Conservation (phyloP, 2,797 vertebrate species). For the Saxicola maurus region DNA sequence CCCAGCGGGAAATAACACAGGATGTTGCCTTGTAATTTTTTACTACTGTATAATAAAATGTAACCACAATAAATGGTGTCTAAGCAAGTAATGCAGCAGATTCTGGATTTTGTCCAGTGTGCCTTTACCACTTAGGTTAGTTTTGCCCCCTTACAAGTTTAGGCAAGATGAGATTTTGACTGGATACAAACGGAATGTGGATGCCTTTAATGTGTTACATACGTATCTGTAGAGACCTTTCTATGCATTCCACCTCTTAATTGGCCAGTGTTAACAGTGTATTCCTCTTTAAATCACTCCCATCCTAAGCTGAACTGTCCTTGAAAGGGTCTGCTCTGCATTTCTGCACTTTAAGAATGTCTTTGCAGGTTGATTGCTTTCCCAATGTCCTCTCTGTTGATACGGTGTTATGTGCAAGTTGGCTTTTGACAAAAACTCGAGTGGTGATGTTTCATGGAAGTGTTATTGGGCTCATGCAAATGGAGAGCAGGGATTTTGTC, state of each 20-base stretch:
- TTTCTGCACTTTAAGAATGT: background rate
- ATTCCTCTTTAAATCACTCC: background rate
- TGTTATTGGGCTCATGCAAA: background rate
- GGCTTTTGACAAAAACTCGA: background rate
- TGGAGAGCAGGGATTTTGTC: background rate
- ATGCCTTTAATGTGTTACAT: background rate
- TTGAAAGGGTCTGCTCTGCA: background rate
- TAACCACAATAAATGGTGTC: conserved; percentile 66
- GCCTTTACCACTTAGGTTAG: conserved; percentile 41
- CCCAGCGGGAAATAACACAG: conserved; percentile 62
- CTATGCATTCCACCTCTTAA: background rate
- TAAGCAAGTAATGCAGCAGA: conserved; percentile 60
- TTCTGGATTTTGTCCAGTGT: conserved; percentile 59
- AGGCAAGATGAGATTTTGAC: background rate
- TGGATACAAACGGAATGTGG: background rate
- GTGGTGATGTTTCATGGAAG: background rate
- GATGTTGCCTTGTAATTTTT: conserved; percentile 70
- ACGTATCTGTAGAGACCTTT: rapidly evolving
- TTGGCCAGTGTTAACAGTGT: background rate
- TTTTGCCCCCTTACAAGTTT: background rate
- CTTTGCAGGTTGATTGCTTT: conserved; percentile 12
- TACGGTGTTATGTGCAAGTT: rapidly evolving
- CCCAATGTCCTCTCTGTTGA: background rate
- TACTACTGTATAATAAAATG: conserved; percentile 72
- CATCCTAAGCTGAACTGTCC: background rate